phyloP scores from a whole-genome alignment of 2,888 invertebrate species.

The Cabera pusaria region DNA sequence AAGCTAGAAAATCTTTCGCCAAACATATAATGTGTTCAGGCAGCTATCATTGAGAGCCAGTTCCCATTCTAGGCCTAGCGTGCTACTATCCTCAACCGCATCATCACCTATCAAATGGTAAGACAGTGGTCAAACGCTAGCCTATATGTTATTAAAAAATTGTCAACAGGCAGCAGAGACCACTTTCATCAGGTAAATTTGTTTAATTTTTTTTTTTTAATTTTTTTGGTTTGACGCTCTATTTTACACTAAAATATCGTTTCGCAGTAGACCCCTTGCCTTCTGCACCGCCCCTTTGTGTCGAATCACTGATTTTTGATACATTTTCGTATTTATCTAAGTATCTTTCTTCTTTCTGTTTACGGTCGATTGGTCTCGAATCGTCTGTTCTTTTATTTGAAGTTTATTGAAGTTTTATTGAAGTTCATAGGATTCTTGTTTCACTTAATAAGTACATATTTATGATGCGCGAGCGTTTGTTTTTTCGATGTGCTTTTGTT shows the following conservation, averaged over 20 bases:
- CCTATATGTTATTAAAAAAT: no score
- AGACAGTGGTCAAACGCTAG: no score
- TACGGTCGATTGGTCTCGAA: constrained; percentile 12
- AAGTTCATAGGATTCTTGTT: background rate
- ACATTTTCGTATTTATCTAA: constrained; percentile 23
- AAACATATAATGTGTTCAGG: no score
- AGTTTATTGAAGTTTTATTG: constrained; percentile 17
- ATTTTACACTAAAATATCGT: background rate
- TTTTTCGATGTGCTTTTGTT: no score
- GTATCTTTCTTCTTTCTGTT: constrained; percentile 18
- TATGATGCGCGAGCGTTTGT: no score
- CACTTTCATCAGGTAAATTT: constrained; percentile 6
- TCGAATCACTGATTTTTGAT: constrained; percentile 27
- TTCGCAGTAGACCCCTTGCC: constrained; percentile 8
- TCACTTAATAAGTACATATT: background rate
- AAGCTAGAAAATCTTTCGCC: no score
- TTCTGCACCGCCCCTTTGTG: constrained; percentile 16
- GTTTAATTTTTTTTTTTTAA: background rate
- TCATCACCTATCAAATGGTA: no score
- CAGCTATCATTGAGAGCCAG: no score
- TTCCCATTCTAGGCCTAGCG: no score
- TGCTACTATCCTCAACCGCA: no score
- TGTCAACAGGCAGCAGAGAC: no score
- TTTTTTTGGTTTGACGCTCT: no score
- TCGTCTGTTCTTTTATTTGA: constrained; percentile 14